These are phyloP conservation scores for Schizothorax lantsangensis DNA, from an alignment of 2,797 vertebrate species.

Conservation along the genomic window DNA sequence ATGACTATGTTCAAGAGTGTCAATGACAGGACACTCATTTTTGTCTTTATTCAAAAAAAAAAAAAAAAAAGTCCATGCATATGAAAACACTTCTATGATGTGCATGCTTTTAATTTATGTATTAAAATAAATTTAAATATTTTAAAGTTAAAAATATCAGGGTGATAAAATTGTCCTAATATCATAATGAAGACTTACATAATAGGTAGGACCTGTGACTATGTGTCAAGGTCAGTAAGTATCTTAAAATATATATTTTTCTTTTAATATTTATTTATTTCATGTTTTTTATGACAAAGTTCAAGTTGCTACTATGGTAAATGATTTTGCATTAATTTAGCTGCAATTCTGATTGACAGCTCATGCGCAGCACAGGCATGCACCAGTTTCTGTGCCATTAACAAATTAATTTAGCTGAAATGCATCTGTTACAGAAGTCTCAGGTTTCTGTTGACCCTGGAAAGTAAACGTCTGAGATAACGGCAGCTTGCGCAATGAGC, in stretches of 20 bases:
- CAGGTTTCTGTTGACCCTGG: constrained; percentile 64
- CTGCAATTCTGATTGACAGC: background rate
- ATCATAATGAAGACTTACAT: background rate
- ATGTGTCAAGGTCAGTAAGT: background rate
- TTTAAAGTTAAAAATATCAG: background rate
- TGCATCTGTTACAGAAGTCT: constrained; percentile 63
- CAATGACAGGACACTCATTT: background rate
- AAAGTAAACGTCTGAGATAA: constrained; percentile 41
- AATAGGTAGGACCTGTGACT: background rate
- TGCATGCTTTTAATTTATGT: background rate
- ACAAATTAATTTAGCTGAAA: constrained; percentile 73
- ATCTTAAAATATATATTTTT: background rate
- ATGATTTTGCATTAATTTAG: background rate
- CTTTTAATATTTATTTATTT: background rate
- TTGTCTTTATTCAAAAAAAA: background rate
- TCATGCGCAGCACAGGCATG: background rate
- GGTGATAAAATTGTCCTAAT: background rate
- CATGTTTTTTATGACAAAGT: background rate
- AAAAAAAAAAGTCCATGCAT: background rate
- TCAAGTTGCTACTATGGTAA: background rate
- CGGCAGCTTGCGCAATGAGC: constrained; percentile 15
- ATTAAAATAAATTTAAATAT: background rate
- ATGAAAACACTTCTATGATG: background rate
- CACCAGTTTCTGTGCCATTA: constrained; percentile 56
- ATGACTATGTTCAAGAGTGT: background rate